Base-by-base conservation (phyloP, 2,797 vertebrate species). In the Anabacerthia variegaticeps region DNA sequence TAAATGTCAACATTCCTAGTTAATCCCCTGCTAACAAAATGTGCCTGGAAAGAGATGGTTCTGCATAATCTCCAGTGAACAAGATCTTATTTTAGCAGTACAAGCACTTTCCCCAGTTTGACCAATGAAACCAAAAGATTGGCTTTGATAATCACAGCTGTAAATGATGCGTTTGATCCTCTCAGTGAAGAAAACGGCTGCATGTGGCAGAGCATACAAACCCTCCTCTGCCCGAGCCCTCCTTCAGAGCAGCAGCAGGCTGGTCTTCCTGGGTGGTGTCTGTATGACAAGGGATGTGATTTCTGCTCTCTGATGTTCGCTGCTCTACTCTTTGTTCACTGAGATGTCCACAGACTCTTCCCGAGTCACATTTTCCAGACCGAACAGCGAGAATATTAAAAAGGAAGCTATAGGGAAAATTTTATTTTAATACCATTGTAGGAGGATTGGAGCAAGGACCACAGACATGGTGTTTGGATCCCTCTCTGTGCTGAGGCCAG, bases 1-100 rank as follows among this genome's bases (percentile, higher is more conserved):
- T 95, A 94, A 95, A 95, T 96, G 91, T 93, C 95, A 95, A 89
- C 91, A 92, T 88, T 96, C 89, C 89, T 88, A 78, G 87, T 93
- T 96, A 96, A 94, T 95, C 90, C 90, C 92, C 76, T 69, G 93
- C 88, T 95, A 92, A 92, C 90, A 93, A 95, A 96, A 93, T 85
- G 83, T 74, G 91, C 72, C 78, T 83, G 86, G 74, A 95, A 96
- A 95, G 93, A 82, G 85, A 87, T 44, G 73, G 86, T 88, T 89
- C 90, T 93, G 75, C 81, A 63, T 78, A 93, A 72, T 86, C 86
- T 94, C 88, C 68, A 61, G 84, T 11, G 93, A 96, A 79, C 72
- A 91, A 93, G 85, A 92, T 87, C 85, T 93, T 84, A 90, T 85
- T 95, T 96, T 91, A 93, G 91, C 87, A 91, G 65, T 74, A 89